phyloP scores from a whole-genome alignment of 2,888 invertebrate species.

The Tipula lateralis region DNA sequence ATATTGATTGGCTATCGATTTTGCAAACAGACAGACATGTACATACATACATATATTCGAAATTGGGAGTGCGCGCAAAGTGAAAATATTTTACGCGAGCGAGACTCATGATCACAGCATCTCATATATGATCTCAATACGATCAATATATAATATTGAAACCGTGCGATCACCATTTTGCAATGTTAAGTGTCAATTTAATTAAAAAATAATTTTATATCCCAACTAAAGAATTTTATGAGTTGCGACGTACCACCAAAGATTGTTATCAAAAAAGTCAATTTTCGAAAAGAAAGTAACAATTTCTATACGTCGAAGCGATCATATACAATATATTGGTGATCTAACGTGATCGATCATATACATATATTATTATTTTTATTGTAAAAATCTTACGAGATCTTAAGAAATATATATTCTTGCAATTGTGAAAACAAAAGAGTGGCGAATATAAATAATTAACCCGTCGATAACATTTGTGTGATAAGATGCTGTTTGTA shows the following conservation, averaged over 20 bases:
- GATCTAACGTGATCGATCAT: constrained; percentile 11
- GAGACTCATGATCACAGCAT: too few relatives aligned
- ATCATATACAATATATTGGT: neutral
- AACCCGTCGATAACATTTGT: neutral
- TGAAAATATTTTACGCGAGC: neutral
- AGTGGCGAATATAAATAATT: constrained; percentile 5
- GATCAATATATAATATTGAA: neutral
- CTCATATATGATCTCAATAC: neutral
- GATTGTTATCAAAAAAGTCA: neutral
- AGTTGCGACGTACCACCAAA: too few relatives aligned
- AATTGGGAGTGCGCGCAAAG: neutral
- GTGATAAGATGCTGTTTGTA: neutral
- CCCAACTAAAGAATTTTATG: neutral
- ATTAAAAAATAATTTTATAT: neutral
- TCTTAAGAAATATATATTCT: neutral
- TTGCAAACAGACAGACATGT: neutral
- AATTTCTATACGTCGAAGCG: neutral
- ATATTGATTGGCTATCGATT: neutral
- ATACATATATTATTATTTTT: neutral
- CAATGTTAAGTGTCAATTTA: constrained; percentile 11
- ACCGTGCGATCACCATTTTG: neutral
- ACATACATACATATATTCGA: neutral
- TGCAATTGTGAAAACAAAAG: neutral
- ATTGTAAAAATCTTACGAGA: too few relatives aligned
- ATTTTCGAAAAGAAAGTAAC: constrained; percentile 8